Conservation (phyloP, 2,113 vertebrate genomes). For the Lophura nycthemera region DNA sequence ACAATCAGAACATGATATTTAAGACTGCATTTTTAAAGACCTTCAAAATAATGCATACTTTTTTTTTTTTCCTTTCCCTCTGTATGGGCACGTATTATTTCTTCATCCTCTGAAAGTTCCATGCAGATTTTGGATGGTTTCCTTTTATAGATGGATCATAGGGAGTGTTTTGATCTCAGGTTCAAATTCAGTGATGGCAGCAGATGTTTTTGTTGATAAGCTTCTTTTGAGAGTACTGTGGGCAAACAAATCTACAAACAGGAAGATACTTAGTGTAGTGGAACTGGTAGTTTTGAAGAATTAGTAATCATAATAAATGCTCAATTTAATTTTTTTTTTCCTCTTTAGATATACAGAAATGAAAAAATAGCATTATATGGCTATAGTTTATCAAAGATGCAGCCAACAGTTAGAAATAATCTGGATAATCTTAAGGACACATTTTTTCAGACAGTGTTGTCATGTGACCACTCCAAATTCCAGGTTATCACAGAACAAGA, state of each 20-base stretch:
- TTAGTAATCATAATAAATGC: not conserved
- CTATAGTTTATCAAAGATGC: not conserved
- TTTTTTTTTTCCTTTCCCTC: not conserved
- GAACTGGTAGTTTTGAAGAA: not conserved
- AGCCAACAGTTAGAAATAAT: not conserved
- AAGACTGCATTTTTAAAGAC: not conserved
- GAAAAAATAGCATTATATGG: not conserved
- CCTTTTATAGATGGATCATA: slow-evolving; percentile 43
- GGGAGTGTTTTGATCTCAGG: slow-evolving; percentile 33
- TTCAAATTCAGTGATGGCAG: slow-evolving; percentile 26
- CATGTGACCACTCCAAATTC: not conserved
- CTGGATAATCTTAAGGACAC: not conserved
- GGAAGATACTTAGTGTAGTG: not conserved
- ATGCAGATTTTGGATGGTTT: not conserved
- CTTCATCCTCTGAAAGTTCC: slow-evolving; percentile 1
- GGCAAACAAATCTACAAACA: slow-evolving; percentile 17
- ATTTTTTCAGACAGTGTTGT: not conserved
- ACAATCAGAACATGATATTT: not conserved
- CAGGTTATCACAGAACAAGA: accelerated
- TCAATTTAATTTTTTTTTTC: not conserved
- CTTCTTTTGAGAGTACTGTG: slow-evolving; percentile 1
- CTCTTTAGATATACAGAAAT: not conserved
- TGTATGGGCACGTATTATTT: not conserved
- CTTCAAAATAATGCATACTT: not conserved
- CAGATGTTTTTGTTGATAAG: not conserved